phyloP scores from a whole-genome alignment of 2,888 invertebrate genomes.

The Hirudinaria manillensis region DNA sequence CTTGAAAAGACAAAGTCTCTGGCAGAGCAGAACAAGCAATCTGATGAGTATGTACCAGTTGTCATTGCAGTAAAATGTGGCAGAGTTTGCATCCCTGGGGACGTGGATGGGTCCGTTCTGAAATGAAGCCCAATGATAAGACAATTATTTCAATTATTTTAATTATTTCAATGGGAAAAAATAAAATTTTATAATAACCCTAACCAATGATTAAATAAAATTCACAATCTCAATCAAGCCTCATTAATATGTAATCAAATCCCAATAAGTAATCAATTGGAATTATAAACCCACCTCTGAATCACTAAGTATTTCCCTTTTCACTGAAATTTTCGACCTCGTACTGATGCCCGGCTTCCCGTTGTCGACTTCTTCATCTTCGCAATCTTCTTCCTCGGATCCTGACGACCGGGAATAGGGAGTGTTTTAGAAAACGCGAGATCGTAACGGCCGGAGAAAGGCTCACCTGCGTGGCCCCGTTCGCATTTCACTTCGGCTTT shows the following conservation, averaged over 20 bases:
- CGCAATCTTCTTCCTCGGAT: background rate
- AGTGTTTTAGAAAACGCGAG: too few relatives aligned
- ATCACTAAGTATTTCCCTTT: background rate
- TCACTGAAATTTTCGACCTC: background rate
- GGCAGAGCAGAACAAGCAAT: constrained; percentile 29
- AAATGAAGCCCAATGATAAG: background rate
- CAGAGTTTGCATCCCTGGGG: too few relatives aligned
- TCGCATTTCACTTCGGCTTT: background rate
- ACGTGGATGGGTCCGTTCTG: background rate
- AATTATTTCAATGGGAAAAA: background rate
- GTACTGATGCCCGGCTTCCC: background rate
- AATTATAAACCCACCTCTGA: too few relatives aligned
- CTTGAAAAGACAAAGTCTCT: constrained; percentile 23
- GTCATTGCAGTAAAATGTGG: constrained; percentile 30
- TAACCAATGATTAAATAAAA: background rate
- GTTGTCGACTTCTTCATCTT: background rate
- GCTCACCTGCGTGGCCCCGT: background rate
- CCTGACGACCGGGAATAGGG: background rate
- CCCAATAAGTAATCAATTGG: too few relatives aligned
- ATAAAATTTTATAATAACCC: background rate
- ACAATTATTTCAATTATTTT: background rate
- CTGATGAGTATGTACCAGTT: constrained; percentile 33
- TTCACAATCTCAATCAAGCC: too few relatives aligned
- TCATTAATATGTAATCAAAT: too few relatives aligned
- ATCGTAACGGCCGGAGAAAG: background rate